phyloP scores from a whole-genome alignment of 35 echinoderm and acorn worm species.

The Apostichopus californicus region DNA sequence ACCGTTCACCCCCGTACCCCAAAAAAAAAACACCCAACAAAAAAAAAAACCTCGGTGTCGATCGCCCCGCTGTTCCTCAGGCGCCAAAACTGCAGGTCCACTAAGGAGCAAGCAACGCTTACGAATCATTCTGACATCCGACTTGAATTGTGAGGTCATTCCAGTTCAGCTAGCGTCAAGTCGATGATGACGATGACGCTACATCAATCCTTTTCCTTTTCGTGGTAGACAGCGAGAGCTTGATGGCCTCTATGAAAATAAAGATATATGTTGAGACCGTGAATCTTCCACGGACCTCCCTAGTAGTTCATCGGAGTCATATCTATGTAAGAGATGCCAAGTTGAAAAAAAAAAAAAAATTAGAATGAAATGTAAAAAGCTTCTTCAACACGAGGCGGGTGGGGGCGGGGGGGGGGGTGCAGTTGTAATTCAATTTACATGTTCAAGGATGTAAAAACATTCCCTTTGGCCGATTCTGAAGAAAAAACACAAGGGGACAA shows the following conservation, averaged over 20 bases:
- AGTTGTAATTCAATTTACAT: background rate
- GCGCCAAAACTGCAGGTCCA: slow-evolving; percentile 34
- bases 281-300: slow-evolving; percentile 17
- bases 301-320: slow-evolving; percentile 1
- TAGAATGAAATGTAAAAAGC: background rate
- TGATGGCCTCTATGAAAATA: slow-evolving; percentile 34
- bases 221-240: background rate
- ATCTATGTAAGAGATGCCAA: background rate
- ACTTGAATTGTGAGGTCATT: slow-evolving; percentile 1
- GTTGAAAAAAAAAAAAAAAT: background rate
- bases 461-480: background rate
- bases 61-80: slow-evolving; percentile 19
- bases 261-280: background rate
- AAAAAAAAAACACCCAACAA: too few relatives aligned
- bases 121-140: background rate
- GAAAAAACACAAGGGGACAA: background rate
- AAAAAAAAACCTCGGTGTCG: background rate
- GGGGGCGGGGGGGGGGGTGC: background rate
- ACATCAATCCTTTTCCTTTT: background rate
- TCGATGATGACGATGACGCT: slow-evolving; percentile 20
- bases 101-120: slow-evolving; percentile 1
- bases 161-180: slow-evolving; percentile 30
- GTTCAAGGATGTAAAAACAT: slow-evolving; percentile 2
- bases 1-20: background rate
- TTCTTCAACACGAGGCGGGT: background rate